These are phyloP conservation scores for Drosophila fungiperda DNA, from an alignment of 2,888 invertebrate genomes.

Conservation along the genomic window DNA sequence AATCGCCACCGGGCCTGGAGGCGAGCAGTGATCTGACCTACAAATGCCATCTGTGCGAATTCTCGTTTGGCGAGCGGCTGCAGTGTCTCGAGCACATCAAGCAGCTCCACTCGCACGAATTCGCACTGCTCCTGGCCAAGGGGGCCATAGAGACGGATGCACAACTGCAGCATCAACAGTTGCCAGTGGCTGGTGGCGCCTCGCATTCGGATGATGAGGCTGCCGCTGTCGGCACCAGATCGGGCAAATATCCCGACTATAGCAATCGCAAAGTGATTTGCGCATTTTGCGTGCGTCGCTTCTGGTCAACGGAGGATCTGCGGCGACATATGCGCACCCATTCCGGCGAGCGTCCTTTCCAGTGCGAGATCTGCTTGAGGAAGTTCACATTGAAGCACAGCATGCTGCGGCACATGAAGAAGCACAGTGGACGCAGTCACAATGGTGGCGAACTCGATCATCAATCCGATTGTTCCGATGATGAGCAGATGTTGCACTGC, in stretches of 20 bases:
- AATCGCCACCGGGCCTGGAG: slow-evolving; percentile 1
- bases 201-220: slow-evolving; percentile 83
- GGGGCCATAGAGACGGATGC: slow-evolving; percentile 88
- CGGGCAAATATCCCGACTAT: slow-evolving; percentile 94
- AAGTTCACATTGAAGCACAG: slow-evolving; percentile 96
- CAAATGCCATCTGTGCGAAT: slow-evolving; percentile 97
- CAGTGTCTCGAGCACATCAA: slow-evolving; percentile 94
- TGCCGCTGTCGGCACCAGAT: slow-evolving; percentile 80
- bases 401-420: too few species aligned
- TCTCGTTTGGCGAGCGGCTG: slow-evolving; percentile 91
- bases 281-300: slow-evolving; percentile 96
- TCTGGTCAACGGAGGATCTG: slow-evolving; percentile 97
- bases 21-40: slow-evolving; percentile 89
- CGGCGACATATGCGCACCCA: slow-evolving; percentile 97
- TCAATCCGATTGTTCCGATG: slow-evolving; percentile 84
- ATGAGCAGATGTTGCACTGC: slow-evolving; percentile 77
- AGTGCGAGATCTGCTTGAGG: slow-evolving; percentile 94
- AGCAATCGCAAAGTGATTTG: slow-evolving; percentile 95
- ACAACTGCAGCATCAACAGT: slow-evolving; percentile 16
- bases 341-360: slow-evolving; percentile 96
- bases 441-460: slow-evolving; percentile 71
- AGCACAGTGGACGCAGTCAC: slow-evolving; percentile 88
- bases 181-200: neutral
- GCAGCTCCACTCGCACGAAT: slow-evolving; percentile 90
- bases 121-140: slow-evolving; percentile 92